Percentiles rank a stretch among this genome's conserved stretches.
Evolutionary conservation across 2,888 invertebrate species (phyloP).

Genomic region (Apotomis capreana): DNA sequence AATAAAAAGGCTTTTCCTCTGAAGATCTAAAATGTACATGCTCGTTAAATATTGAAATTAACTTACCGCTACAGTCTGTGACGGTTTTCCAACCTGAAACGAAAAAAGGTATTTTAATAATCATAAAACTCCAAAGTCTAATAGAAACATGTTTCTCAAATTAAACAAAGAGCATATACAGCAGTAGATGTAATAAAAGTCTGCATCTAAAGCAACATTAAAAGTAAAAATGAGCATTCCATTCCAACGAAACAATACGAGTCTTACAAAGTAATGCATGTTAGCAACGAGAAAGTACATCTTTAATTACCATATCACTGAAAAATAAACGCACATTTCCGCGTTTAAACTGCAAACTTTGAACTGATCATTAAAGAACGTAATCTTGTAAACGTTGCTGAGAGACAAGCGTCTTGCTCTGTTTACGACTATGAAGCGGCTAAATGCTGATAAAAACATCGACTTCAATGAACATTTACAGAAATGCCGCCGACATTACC

Average conservation of each 20-base stretch:
- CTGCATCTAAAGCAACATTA: not conserved
- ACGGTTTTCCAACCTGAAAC: constrained; percentile 31
- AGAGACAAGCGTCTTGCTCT: constrained; percentile 17
- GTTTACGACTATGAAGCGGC: constrained; percentile 30
- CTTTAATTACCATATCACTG: constrained; percentile 11
- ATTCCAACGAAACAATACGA: not conserved
- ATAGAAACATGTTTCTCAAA: too few relatives aligned
- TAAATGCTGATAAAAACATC: constrained; percentile 25
- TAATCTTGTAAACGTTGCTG: constrained; percentile 29
- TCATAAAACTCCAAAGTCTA: not conserved
- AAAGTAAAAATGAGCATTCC: not conserved
- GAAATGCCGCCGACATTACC: not conserved
- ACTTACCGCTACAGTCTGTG: constrained; percentile 29
- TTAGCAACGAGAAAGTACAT: not conserved
- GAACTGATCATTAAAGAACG: constrained; percentile 34
- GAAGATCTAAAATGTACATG: not conserved
- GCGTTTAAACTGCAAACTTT: constrained; percentile 24
- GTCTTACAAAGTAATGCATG: constrained; percentile 1
- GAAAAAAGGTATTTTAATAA: constrained; percentile 14
- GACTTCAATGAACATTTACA: constrained; percentile 22
- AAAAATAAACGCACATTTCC: constrained; percentile 28
- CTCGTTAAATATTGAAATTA: not conserved
- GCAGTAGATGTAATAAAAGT: too few relatives aligned
- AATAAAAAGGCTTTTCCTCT: not conserved
- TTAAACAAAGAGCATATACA: too few relatives aligned